A percentile compares a stretch with the other conserved stretches of the same genome.
Evolutionary conservation across 2,113 vertebrate species (phyloP).

Genomic region (Petrocephalus microphthalmus): DNA sequence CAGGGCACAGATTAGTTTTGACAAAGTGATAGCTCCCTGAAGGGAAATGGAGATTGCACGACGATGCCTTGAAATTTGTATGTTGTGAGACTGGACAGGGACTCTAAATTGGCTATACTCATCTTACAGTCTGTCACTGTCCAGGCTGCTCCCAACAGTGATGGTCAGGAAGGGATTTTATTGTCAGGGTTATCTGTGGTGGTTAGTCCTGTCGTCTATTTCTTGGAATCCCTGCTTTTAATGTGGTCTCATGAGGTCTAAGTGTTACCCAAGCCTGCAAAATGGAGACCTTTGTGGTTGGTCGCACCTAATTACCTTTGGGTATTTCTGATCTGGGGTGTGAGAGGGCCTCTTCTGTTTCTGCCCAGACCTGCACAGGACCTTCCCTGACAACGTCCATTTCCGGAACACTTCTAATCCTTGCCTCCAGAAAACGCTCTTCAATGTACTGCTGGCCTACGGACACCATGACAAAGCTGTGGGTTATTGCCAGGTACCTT

Average conservation of each 20-base stretch:
- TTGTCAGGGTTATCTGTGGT: not conserved
- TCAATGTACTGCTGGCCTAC: constrained; percentile 83
- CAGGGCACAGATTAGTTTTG: not conserved
- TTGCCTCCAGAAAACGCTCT: constrained; percentile 72
- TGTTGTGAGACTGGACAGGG: not conserved
- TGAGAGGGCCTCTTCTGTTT: not conserved
- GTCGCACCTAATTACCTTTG: not conserved
- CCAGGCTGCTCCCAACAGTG: not conserved
- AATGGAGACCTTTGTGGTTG: not conserved
- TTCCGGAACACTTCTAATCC: constrained; percentile 72
- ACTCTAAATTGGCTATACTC: not conserved
- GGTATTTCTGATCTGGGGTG: not conserved
- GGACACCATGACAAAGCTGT: constrained; percentile 80
- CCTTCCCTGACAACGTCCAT: constrained; percentile 89
- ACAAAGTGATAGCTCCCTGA: not conserved
- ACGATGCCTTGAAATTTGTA: not conserved
- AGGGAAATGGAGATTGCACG: not conserved
- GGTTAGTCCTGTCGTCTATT: not conserved
- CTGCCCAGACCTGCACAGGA: constrained; percentile 82
- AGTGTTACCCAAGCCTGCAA: not conserved
- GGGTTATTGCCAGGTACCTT: constrained; percentile 90
- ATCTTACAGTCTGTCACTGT: not conserved
- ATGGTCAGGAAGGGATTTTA: not conserved
- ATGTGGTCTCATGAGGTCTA: not conserved
- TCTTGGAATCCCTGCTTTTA: not conserved